Evolutionary conservation across 2,888 invertebrate genomes (phyloP), one percentile per base, ranked within the genome.

Genomic region (Drosophila gaucha): DNA sequence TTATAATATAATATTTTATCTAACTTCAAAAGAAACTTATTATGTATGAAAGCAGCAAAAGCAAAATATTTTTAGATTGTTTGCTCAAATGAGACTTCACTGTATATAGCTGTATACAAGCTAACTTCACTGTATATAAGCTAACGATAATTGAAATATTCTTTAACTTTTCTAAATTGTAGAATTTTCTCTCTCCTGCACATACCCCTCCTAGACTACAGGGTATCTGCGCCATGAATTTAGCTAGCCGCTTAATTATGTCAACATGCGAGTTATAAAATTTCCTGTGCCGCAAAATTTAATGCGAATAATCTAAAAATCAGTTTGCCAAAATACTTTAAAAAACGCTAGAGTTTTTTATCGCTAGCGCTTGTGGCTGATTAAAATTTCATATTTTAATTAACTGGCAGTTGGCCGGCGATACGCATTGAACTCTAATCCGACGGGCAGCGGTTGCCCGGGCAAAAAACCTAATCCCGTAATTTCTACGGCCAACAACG

Each of bases 401-500:
- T 86, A 86, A 82, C 65, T 49, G 62, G 44, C 70, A 22, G 70
- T 52, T 44, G 55, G 6, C 12, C 8, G 6, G 18, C 44, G 18
- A 30, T 28, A 44, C 57, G 51, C 69, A 82, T 82, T 75, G 82
- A 82, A 82, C 87, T 72, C 82, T 84, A 84, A 82, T 84, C 85
- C 78, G 57, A 46, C 57, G 18, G 22, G 18, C n/a, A 18, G 16
- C 12, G 35, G 26, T 35, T 38, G 46, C 38, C 22, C 47, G 58
- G 60, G 67, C 57, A 86, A 88, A 86, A 88, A 86, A 79, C 60
- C 82, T 88, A 88, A 88, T 88, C 87, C 84, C 71, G 77, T 88
- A 88, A 88, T 88, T 89, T 88, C 78, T 78, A 88, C 75, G 57
- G 78, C 77, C 80, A 88, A 88, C 88, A 87, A 87, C 49, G 41